A percentile compares a stretch with the other conserved stretches of the same genome.
phyloP scores from a whole-genome alignment of 37 sponge, comb jelly and placozoan genomes.

The Cliona cf. orientalis region DNA sequence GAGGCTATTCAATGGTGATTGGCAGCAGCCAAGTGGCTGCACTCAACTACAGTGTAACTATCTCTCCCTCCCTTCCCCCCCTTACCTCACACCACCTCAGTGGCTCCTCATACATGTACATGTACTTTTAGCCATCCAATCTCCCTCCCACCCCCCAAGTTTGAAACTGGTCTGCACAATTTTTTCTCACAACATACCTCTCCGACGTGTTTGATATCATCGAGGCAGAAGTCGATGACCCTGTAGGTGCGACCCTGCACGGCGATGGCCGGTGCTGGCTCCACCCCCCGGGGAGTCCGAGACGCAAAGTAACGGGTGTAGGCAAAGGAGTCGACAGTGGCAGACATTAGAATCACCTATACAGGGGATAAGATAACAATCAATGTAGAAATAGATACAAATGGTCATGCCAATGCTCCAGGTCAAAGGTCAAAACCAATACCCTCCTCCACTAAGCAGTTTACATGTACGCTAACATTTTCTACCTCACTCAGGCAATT shows the following conservation, averaged over 20 bases:
- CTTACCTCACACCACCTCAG: too few species aligned
- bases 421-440: background rate
- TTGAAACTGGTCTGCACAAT: too few species aligned
- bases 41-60: too few species aligned
- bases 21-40: too few species aligned
- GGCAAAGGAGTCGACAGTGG: slow-evolving; percentile 75
- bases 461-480: background rate
- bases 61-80: too few species aligned
- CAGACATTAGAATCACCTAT: slow-evolving; percentile 95
- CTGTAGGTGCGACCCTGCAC: slow-evolving; percentile 64
- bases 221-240: slow-evolving; percentile 82
- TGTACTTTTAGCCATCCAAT: too few species aligned
- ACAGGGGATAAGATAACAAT: background rate
- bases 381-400: background rate
- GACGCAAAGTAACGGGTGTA: slow-evolving; percentile 84
- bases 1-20: too few species aligned
- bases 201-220: slow-evolving; percentile 63
- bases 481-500: background rate
- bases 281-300: background rate
- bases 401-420: background rate
- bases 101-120: too few species aligned
- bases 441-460: background rate
- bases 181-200: slow-evolving; percentile 28
- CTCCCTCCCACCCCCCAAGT: too few species aligned
- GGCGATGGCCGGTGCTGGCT: slow-evolving; percentile 78